A percentile compares a stretch with the other conserved stretches of the same genome.
phyloP scores from a whole-genome alignment of 2,888 invertebrate species.

The Theretra japonica region DNA sequence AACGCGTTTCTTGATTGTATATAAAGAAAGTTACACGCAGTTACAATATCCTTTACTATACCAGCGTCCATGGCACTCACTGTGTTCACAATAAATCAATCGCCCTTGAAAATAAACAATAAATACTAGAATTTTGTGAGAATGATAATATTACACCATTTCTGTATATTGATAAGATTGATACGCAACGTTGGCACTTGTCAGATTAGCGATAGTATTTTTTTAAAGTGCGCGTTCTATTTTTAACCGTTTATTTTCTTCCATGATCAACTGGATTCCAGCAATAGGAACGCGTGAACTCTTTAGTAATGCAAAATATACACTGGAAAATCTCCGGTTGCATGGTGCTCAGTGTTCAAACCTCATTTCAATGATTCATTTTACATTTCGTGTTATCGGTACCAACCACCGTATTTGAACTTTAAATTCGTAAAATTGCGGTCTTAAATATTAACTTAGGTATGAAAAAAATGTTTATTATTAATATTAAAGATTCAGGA shows the following conservation, averaged over 20 bases:
- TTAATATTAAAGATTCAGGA: too few species aligned
- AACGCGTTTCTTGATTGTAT: constrained; percentile 61
- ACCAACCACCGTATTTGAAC: background rate
- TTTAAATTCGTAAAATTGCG: background rate
- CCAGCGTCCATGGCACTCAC: constrained; percentile 51
- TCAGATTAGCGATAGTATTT: constrained; percentile 33
- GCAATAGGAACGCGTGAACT: constrained; percentile 36
- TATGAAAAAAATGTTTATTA: too few species aligned
- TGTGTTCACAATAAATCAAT: constrained; percentile 29
- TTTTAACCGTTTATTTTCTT: constrained; percentile 47
- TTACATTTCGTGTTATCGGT: background rate
- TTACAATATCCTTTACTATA: constrained; percentile 31
- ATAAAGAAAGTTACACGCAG: constrained; percentile 58
- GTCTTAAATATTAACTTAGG: too few species aligned
- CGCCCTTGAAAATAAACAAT: constrained; percentile 24
- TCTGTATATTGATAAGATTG: constrained; percentile 5
- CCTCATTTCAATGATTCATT: background rate
- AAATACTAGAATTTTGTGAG: constrained; percentile 8
- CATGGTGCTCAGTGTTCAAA: background rate
- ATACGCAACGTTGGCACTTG: constrained; percentile 22
- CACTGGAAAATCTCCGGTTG: background rate
- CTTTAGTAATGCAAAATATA: constrained; percentile 16
- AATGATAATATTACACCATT: constrained; percentile 1
- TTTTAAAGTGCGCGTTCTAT: constrained; percentile 46
- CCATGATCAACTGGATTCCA: constrained; percentile 35